Conservation (phyloP, 2,797 vertebrate genomes). For the Peromyscus melanophrys region DNA sequence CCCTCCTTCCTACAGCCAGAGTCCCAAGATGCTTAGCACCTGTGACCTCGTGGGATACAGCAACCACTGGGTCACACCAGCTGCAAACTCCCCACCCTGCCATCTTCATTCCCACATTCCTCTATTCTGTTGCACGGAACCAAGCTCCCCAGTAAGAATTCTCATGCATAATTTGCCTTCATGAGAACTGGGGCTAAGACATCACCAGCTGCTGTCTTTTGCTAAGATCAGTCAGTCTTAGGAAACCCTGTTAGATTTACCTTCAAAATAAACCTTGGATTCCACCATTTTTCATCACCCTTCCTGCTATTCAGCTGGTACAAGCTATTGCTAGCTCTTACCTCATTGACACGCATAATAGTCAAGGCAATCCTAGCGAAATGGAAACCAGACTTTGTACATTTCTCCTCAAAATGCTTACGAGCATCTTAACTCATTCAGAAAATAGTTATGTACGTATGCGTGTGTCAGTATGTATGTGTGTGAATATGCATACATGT, state of each 20-base stretch:
- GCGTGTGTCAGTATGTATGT: not conserved
- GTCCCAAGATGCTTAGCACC: not conserved
- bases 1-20: not conserved
- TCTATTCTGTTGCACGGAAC: not conserved
- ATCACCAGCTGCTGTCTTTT: not conserved
- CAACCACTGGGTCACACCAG: not conserved
- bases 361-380: not conserved
- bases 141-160: not conserved
- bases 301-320: not conserved
- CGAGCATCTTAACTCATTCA: constrained; percentile 1
- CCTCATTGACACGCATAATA: not conserved
- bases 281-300: not conserved
- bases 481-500: not conserved
- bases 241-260: not conserved
- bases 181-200: not conserved
- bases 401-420: constrained; percentile 2
- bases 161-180: not conserved
- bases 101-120: not conserved
- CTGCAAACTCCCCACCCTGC: not conserved
- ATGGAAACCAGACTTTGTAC: not conserved
- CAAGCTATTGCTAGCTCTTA: not conserved
- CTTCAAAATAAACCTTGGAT: not conserved
- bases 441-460: not conserved
- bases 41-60: not conserved
- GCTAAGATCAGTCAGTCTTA: not conserved